phyloP scores from a whole-genome alignment of 1,140 invertebrate genomes.

The Cryptotermes secundus region DNA sequence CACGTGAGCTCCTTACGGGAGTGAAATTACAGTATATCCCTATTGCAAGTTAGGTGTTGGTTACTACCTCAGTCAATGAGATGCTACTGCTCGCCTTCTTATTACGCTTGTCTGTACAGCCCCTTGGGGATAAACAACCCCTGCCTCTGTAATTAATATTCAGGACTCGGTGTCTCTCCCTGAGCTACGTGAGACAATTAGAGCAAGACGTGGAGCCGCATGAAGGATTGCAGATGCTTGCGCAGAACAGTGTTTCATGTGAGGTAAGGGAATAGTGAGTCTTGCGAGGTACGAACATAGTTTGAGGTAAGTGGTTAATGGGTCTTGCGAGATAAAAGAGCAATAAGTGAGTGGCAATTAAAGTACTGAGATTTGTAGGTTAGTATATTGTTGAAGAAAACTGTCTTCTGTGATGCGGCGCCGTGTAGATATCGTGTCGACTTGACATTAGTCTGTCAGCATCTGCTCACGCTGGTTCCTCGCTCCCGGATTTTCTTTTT shows the following conservation, averaged over 20 bases:
- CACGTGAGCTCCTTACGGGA: background rate
- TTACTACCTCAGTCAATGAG: background rate
- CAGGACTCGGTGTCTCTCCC: background rate
- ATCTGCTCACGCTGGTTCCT: too few relatives aligned
- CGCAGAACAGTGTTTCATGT: background rate
- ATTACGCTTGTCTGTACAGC: background rate
- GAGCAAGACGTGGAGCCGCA: background rate
- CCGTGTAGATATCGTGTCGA: too few relatives aligned
- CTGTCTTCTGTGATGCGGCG: too few relatives aligned
- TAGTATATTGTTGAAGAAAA: too few relatives aligned
- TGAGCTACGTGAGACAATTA: constrained; percentile 2
- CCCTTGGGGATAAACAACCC: constrained; percentile 3
- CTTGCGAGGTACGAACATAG: too few relatives aligned
- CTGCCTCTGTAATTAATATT: background rate
- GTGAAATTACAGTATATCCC: background rate
- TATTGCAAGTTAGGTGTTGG: background rate
- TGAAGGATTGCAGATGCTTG: background rate
- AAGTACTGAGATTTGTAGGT: too few relatives aligned
- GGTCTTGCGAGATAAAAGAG: too few relatives aligned
- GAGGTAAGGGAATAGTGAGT: background rate
- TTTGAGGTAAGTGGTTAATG: too few relatives aligned
- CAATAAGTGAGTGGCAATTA: too few relatives aligned
- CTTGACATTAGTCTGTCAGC: too few relatives aligned
- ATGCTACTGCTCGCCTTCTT: background rate
- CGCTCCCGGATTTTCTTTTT: too few relatives aligned